These are phyloP conservation scores for Arizona elegans DNA, from an alignment of 2,113 vertebrate genomes.

Conservation along the genomic window DNA sequence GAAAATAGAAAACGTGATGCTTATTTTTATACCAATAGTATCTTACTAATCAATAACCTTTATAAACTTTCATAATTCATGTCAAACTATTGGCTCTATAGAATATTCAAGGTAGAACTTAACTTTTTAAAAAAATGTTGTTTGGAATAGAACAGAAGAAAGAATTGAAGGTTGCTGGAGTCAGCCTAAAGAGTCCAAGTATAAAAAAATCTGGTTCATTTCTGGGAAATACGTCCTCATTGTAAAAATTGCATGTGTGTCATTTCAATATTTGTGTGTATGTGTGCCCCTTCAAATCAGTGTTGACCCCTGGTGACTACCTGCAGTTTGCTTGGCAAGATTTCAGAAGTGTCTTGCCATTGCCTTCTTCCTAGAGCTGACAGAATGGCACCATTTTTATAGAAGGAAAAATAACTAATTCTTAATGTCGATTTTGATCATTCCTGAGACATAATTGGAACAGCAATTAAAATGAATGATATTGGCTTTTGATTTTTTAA, in stretches of 20 bases:
- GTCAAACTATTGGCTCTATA: background rate
- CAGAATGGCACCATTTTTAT: background rate
- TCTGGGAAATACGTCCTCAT: background rate
- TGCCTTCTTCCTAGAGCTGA: background rate
- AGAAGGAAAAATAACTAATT: background rate
- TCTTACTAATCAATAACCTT: background rate
- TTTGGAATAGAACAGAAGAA: background rate
- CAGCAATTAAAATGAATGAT: background rate
- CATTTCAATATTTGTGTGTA: background rate
- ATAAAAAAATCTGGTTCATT: background rate
- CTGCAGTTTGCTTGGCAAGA: background rate
- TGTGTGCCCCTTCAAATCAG: background rate
- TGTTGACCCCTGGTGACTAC: background rate
- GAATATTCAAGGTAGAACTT: background rate
- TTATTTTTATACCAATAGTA: background rate
- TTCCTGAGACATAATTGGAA: background rate
- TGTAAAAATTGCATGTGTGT: background rate
- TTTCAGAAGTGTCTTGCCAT: background rate
- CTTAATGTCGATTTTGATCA: background rate
- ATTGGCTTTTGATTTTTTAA: background rate
- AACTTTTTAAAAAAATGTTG: background rate
- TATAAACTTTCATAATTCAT: background rate
- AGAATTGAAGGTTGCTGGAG: background rate
- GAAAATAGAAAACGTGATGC: background rate
- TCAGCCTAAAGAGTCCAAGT: background rate